These are phyloP conservation scores for Microplitis mediator DNA, from an alignment of 1,140 invertebrate species.

Conservation along the genomic window DNA sequence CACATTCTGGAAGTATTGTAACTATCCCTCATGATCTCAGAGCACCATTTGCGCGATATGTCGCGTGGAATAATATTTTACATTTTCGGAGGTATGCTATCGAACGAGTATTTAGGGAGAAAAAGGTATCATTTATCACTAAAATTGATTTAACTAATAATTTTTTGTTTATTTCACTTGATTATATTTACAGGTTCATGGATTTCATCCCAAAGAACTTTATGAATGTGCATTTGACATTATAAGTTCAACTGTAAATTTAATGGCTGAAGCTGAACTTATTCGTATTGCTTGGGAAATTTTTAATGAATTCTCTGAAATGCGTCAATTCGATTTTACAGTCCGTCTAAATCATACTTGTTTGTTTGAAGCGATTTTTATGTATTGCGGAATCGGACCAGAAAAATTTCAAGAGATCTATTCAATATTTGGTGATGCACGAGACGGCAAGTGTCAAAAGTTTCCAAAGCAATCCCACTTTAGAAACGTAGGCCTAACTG, in stretches of 20 bases:
- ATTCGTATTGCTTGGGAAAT: constrained; percentile 80
- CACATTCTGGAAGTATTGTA: constrained; percentile 80
- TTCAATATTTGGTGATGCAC: constrained; percentile 67
- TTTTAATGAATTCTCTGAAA: constrained; percentile 71
- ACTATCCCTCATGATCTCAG: constrained; percentile 79
- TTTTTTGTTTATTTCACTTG: background rate
- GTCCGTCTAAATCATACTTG: constrained; percentile 85
- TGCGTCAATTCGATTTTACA: constrained; percentile 72
- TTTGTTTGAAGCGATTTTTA: constrained; percentile 77
- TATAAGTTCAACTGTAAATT: constrained; percentile 72
- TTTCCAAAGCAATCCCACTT: constrained; percentile 76
- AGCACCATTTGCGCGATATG: constrained; percentile 79
- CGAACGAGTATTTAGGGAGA: constrained; percentile 85
- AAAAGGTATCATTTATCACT: constrained; percentile 64
- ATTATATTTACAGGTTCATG: constrained; percentile 58
- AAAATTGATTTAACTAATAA: constrained; percentile 12
- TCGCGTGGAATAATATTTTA: constrained; percentile 81
- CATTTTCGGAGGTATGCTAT: constrained; percentile 84
- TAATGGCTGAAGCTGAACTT: constrained; percentile 85
- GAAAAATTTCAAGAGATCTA: constrained; percentile 73
- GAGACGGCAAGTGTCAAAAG: constrained; percentile 70
- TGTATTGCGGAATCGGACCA: constrained; percentile 80
- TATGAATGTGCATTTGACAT: constrained; percentile 95
- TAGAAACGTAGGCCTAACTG: constrained; percentile 71
- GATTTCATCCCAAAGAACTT: constrained; percentile 86